Base-by-base conservation (phyloP, 2,888 invertebrate genomes). In the Microctonus hyperodae region DNA sequence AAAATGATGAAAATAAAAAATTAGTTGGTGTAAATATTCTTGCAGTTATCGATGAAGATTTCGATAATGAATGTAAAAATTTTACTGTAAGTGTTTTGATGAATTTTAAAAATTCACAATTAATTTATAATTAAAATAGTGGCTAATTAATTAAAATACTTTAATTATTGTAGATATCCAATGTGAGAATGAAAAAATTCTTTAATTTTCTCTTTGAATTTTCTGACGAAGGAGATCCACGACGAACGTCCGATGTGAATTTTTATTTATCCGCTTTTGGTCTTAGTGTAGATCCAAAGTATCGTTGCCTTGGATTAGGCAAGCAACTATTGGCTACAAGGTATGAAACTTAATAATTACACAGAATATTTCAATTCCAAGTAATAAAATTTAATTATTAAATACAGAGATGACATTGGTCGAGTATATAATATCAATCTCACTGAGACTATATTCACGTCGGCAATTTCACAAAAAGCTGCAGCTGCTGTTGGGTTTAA, bases 1-100 rank as follows among this genome's bases (percentile, higher is more conserved):
- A 76, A 0, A 68, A 74, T 1, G 76, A 78, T 20, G 78, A 78
- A 4, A 77, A 81, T 66, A 76, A 81, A 1, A 74, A 78, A 57
- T 72, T 86, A 2, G 85, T 79, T 0, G 85, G 82, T n/a, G 56
- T 78, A 1, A 85, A 85, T 70, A 70, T 65, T 3, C 28, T 64
- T 6, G n/a, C 16, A 11, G 44, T 58, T 25, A 25, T 11, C 3
- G 22, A 58, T 20, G 35, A 58, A 9, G 51, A 59, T 22, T 11
- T 11, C 9, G 62, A 74, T 1, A 44, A 69, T 9, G 58, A 56
- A 2, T 10, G 69, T 4, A 44, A 65, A 6, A 7, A 61, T 0
- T 22, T 70, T 1, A 10, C 62, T 55, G 79, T 80, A 56, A 71
- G 53, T 40, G 20, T 1, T 57, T 13, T 22, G 2, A 40, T 37